A percentile compares a stretch with the other conserved stretches of the same genome.
These are phyloP conservation scores for Rattus norvegicus DNA, from an alignment of 2,113 vertebrate genomes.

Conservation along the genomic window DNA sequence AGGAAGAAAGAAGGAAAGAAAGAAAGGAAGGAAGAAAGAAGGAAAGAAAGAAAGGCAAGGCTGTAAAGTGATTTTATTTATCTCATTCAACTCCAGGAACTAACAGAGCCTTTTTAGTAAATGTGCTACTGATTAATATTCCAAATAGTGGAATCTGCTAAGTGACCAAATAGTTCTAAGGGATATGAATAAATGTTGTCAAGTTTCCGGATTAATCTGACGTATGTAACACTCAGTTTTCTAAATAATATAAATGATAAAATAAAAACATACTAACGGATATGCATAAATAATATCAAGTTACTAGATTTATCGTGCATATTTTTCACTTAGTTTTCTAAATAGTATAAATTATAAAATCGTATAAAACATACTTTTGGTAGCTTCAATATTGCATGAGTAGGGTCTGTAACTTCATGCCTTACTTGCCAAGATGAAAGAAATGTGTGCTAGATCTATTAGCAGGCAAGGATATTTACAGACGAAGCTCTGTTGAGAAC, in stretches of 20 bases:
- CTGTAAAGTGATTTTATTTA: not conserved
- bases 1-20: not conserved
- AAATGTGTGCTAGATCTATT: not conserved
- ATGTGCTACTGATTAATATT: not conserved
- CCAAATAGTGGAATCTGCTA: conserved; percentile 19
- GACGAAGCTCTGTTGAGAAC: conserved; percentile 47
- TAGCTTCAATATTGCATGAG: conserved; percentile 11
- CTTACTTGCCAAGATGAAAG: conserved; percentile 8
- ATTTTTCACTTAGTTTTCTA: conserved; percentile 37
- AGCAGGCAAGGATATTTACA: not conserved
- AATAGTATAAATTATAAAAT: not conserved
- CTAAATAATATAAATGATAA: not conserved
- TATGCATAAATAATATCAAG: too few species aligned
- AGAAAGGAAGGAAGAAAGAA: not conserved
- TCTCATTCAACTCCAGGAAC: not conserved
- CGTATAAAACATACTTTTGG: conserved; percentile 15
- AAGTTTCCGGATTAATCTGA: not conserved
- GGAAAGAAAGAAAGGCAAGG: too few species aligned
- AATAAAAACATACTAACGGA: not conserved
- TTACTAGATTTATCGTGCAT: not conserved
- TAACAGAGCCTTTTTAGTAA: conserved; percentile 40
- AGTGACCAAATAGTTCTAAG: conserved; percentile 44
- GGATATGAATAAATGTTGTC: conserved; percentile 18
- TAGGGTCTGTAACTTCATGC: conserved; percentile 18
- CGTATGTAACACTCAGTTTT: conserved; percentile 25